Percentiles rank a stretch among this genome's conserved stretches.
phyloP scores from a whole-genome alignment of 2,113 vertebrate genomes.

The Perca fluviatilis region DNA sequence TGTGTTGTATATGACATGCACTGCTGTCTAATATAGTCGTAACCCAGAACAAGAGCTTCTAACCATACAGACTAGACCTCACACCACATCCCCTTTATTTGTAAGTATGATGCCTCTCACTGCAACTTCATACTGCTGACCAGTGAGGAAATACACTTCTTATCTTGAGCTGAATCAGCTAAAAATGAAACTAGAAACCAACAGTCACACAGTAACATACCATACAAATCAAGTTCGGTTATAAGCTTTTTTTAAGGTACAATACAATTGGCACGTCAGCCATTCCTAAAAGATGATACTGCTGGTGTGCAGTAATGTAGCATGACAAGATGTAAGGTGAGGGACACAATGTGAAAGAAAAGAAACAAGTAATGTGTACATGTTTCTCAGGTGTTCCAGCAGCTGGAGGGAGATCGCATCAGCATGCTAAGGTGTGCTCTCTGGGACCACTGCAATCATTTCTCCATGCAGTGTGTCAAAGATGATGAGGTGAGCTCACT shows the following conservation, averaged over 20 bases:
- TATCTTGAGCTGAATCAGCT: not conserved
- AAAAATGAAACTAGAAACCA: not conserved
- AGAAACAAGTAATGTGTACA: not conserved
- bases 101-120: not conserved
- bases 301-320: not conserved
- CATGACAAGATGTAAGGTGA: not conserved
- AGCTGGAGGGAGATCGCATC: conserved; percentile 92
- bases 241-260: not conserved
- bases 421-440: conserved; percentile 89
- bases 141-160: not conserved
- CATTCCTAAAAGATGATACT: not conserved
- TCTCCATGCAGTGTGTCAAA: conserved; percentile 93
- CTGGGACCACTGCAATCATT: conserved; percentile 96
- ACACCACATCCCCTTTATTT: conserved; percentile 22
- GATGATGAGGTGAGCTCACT: conserved; percentile 88
- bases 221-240: not conserved
- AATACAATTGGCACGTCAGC: not conserved
- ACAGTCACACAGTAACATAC: not conserved
- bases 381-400: conserved; percentile 90
- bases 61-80: conserved; percentile 3
- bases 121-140: not conserved
- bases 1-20: not conserved
- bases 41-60: not conserved
- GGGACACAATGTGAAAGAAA: not conserved
- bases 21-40: not conserved